A percentile compares a stretch with the other conserved stretches of the same genome.
Conservation (phyloP, 2,888 invertebrate species). For the Mamestra brassicae region DNA sequence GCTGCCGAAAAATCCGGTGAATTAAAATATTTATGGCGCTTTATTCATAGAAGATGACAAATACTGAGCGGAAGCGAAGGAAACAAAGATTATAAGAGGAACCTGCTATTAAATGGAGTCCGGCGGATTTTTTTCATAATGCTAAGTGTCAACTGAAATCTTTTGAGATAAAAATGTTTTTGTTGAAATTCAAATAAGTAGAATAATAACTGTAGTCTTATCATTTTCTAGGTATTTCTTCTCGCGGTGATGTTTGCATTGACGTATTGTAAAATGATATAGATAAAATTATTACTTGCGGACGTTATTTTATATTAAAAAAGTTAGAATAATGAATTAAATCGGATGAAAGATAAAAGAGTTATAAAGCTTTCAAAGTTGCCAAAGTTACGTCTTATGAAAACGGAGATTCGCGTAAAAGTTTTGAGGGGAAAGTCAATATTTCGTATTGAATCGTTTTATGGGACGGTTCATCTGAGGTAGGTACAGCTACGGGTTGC, state of each 20-base stretch:
- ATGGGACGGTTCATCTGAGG: constrained; percentile 10
- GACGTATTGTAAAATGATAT: constrained; percentile 11
- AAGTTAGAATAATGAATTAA: constrained; percentile 34
- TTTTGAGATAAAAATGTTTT: constrained; percentile 47
- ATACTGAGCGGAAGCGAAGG: constrained; percentile 27
- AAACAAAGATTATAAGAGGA: constrained; percentile 26
- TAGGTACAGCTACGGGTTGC: neutral
- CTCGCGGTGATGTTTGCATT: constrained; percentile 1
- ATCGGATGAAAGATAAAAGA: constrained; percentile 40
- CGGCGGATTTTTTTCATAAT: constrained; percentile 5
- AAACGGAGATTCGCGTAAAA: constrained; percentile 35
- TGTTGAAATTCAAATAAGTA: constrained; percentile 29
- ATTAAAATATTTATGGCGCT: constrained; percentile 37
- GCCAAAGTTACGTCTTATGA: constrained; percentile 32
- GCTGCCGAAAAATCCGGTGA: constrained; percentile 14
- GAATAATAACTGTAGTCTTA: constrained; percentile 47
- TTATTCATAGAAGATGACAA: constrained; percentile 40
- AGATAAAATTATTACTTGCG: constrained; percentile 6
- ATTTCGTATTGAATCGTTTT: constrained; percentile 54
- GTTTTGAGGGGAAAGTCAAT: constrained; percentile 38
- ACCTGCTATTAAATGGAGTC: constrained; percentile 13
- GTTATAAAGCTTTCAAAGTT: constrained; percentile 45
- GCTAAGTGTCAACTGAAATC: constrained; percentile 16
- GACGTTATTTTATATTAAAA: constrained; percentile 9
- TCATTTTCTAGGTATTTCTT: constrained; percentile 42